Conservation (phyloP, 2,888 invertebrate species). For the Cartodere bifasciata region DNA sequence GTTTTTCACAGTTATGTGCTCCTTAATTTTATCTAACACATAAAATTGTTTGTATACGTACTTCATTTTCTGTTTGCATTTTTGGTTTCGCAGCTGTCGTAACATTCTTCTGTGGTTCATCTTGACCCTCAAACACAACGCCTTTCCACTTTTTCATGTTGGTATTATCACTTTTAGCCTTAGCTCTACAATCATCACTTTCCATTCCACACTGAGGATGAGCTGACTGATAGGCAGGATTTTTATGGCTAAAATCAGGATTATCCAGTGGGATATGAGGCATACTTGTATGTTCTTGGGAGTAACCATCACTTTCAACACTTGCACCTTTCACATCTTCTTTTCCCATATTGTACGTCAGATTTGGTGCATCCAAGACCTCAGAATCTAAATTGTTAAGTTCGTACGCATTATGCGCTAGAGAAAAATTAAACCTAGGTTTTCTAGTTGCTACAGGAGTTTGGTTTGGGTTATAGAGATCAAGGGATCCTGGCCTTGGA, state of each 20-base stretch:
- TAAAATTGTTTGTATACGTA: constrained; percentile 11
- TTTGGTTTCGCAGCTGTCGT: constrained; percentile 7
- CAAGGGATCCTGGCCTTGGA: constrained; percentile 47
- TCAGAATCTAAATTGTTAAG: constrained; percentile 53
- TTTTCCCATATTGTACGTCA: constrained; percentile 35
- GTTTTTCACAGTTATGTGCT: too few relatives aligned
- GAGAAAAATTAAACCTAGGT: constrained; percentile 55
- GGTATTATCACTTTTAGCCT: constrained; percentile 33
- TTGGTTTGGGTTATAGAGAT: constrained; percentile 48
- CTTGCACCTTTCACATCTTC: constrained; percentile 34
- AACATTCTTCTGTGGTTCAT: constrained; percentile 21
- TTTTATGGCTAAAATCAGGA: constrained; percentile 53
- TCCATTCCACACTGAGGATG: constrained; percentile 42
- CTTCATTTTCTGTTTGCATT: constrained; percentile 25
- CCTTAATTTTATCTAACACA: too few relatives aligned
- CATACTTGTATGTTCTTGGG: constrained; percentile 44
- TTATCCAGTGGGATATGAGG: constrained; percentile 37
- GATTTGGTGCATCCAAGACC: constrained; percentile 47
- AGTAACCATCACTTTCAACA: constrained; percentile 33
- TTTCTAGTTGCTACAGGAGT: constrained; percentile 50
- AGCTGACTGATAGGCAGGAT: constrained; percentile 64
- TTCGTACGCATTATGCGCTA: constrained; percentile 53
- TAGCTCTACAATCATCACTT: constrained; percentile 12
- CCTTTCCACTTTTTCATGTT: constrained; percentile 65
- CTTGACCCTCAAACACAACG: constrained; percentile 54